Evolutionary conservation across 37 sponge, comb jelly and placozoan genomes (phyloP), one percentile per base, ranked within the genome.

Genomic region (Ianthella basta): DNA sequence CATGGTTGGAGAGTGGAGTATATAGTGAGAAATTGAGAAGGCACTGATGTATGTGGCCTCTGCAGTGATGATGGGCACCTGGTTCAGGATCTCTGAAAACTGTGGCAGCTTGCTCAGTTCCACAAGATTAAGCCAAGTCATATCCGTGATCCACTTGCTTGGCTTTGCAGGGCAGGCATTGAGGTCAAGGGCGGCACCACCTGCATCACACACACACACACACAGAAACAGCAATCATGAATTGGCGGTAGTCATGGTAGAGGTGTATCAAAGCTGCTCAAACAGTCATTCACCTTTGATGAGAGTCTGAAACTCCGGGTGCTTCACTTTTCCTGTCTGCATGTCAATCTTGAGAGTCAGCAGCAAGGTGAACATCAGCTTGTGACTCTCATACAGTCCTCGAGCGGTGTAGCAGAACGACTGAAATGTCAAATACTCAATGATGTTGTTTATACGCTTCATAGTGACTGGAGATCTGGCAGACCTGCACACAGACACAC

Each of bases 121-220:
- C 56, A 99, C 99, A 75, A 99, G 84, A 79, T 99, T 99, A 78
- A 99, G 88, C 99, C 99, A 99, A 16, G 96, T 97, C 96, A 99
- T 95, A 82, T 99, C 99, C 15, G 85, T 94, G 89, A 99, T 99
- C 99, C 99, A 99, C 83, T 95, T 95, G 67, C 87, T 53, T 0
- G 97, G 86, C 73, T 99, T 99, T 10, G 97, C 73, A 19, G 91
- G 94, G 29, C 94, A 93, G 25, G 99, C 92, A 60, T 99, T 99
- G 85, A 99, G 80, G 73, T 99, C 99, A 36, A 99, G 86, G 41
- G 99, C 99, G 77, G 99, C 99, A 27, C 99, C 99, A 54, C 99
- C 78, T 75, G 50, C 50, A 44, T 3, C 8, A 44, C 50, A 44
- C 50, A 44, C 50, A 44, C 50, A 44, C 50, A 44, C 50, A 44